Percentiles rank a stretch among this genome's conserved stretches.
Evolutionary conservation across 1,140 invertebrate genomes (phyloP).

Genomic region (Limonius californicus): DNA sequence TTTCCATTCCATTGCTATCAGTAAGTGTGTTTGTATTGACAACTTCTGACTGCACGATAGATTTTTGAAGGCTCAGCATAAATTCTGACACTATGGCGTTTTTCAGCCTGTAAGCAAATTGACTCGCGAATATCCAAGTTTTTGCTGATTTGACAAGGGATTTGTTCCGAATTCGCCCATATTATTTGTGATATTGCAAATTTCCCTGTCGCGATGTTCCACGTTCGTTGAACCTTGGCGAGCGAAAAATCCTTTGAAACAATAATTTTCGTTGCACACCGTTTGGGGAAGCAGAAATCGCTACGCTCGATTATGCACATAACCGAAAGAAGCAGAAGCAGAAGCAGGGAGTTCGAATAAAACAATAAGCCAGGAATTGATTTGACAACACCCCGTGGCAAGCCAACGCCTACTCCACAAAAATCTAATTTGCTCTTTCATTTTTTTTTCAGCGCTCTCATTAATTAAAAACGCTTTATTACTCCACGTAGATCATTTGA

Average conservation of each 20-base stretch:
- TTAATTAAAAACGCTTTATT: too few relatives aligned
- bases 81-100: neutral
- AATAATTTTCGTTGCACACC: constrained; percentile 1
- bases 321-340: too few relatives aligned
- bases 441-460: too few relatives aligned
- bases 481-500: too few relatives aligned
- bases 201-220: constrained; percentile 2
- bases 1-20: too few relatives aligned
- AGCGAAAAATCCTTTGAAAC: constrained; percentile 1
- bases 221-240: neutral
- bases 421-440: too few relatives aligned
- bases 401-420: too few relatives aligned
- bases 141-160: constrained; percentile 14
- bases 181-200: constrained; percentile 13
- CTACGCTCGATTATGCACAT: too few relatives aligned
- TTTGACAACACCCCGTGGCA: too few relatives aligned
- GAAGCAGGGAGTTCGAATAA: too few relatives aligned
- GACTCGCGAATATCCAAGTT: constrained; percentile 10
- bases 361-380: too few relatives aligned
- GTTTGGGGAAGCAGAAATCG: neutral
- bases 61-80: neutral
- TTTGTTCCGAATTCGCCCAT: neutral
- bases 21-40: neutral
- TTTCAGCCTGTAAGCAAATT: constrained; percentile 9
- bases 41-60: neutral